Evolutionary conservation across 2,888 invertebrate species (phyloP).

Genomic region (Plebejus argus): DNA sequence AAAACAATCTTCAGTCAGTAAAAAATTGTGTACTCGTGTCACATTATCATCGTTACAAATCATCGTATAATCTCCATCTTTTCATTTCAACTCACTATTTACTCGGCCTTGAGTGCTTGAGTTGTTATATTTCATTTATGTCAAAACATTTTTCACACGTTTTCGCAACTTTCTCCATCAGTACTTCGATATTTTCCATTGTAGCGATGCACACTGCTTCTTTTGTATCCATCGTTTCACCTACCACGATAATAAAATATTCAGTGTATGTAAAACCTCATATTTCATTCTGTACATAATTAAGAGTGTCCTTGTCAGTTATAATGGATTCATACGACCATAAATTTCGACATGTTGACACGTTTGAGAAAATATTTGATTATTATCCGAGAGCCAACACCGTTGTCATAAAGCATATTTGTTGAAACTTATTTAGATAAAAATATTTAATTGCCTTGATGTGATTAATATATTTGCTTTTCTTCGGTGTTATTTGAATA

Average conservation of each 20-base stretch:
- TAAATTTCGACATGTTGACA: conserved; percentile 70
- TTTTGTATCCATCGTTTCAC: conserved; percentile 38
- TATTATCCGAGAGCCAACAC: conserved; percentile 67
- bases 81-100: conserved; percentile 49
- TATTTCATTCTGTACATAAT: conserved; percentile 38
- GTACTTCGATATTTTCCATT: conserved; percentile 41
- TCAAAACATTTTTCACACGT: conserved; percentile 53
- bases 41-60: conserved; percentile 43
- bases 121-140: conserved; percentile 56
- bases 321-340: conserved; percentile 57
- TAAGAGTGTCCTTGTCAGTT: conserved; percentile 47
- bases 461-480: conserved; percentile 65
- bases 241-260: conserved; percentile 40
- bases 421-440: conserved; percentile 67
- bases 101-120: conserved; percentile 60
- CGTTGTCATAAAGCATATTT: conserved; percentile 69
- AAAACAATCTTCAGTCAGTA: conserved; percentile 3
- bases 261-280: conserved; percentile 49
- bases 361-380: conserved; percentile 64
- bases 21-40: background rate
- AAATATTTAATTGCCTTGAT: conserved; percentile 65
- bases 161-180: conserved; percentile 37
- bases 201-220: conserved; percentile 43
- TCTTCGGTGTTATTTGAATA: conserved; percentile 52
- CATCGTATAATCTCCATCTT: conserved; percentile 40